Base-by-base conservation (phyloP, 2,797 vertebrate species). In the Trachurus trachurus region DNA sequence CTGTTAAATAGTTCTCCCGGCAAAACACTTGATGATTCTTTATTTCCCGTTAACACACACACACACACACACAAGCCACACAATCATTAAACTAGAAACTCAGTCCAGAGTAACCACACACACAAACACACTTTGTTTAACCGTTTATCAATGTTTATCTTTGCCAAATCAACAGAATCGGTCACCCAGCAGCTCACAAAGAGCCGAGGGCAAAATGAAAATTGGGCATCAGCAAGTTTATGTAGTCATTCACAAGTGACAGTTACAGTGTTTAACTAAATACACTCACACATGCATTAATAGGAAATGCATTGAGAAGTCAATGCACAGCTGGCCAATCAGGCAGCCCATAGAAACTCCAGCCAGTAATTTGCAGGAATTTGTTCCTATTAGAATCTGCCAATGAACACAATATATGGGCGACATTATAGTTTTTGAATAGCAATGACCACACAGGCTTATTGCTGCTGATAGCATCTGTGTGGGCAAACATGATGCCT, bases 381-480 rank as follows among this genome's bases (percentile, higher is more conserved):
- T 26, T 26, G 26, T 65, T 80, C 45, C 63, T n/a, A 74, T 78
- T 87, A 63, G 39, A 79, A 68, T 85, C 61, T 64, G 74, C 80
- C 80, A 65, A 42, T 63, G 68, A 77, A 62, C 65, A 56, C 26
- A 88, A 87, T 87, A 71, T 81, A 85, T 52, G 74, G 71, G 40
- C 17, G n/a, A 58, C 74, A 79, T 79, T 65, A 79, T 83, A 78
- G 68, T 42, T 67, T 78, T 50, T 87, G 82, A 91, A 91, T 82
- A 78, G 83, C 74, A 80, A 67, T 63, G 79, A 82, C 84, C 82
- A 79, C 63, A 21, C 50, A 16, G 86, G 72, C 61, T 72, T 83
- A 84, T 80, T 90, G 83, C 71, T 49, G 79, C 77, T 67, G 91
- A 88, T 89, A 81, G 78, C 87, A 88, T 90, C 90, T 80, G 74